Conservation (phyloP, 2,888 invertebrate species). For the Lissocephala sabroskyi region DNA sequence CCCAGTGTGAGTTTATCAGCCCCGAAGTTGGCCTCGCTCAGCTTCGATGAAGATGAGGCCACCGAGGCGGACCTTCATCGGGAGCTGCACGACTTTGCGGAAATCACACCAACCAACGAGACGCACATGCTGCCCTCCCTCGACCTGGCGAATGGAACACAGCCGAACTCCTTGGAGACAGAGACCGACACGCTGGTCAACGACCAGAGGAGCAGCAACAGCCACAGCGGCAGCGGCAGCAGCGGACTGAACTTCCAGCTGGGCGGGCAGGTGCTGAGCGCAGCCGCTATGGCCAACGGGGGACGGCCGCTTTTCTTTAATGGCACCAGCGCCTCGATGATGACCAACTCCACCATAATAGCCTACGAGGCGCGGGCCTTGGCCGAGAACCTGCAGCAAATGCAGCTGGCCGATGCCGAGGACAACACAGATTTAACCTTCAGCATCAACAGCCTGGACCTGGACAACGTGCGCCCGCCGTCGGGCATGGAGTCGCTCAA, state of each 20-base stretch:
- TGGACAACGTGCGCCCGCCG: constrained; percentile 84
- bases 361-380: constrained; percentile 84
- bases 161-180: constrained; percentile 60
- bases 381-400: constrained; percentile 73
- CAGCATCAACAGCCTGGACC: constrained; percentile 79
- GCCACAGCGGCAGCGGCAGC: constrained; percentile 8
- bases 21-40: constrained; percentile 80
- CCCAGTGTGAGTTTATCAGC: constrained; percentile 86
- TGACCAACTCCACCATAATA: constrained; percentile 81
- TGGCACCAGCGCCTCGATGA: constrained; percentile 72
- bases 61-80: constrained; percentile 36
- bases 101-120: constrained; percentile 68
- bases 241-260: constrained; percentile 61
- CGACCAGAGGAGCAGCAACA: constrained; percentile 15
- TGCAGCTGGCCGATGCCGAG: constrained; percentile 29
- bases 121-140: constrained; percentile 31
- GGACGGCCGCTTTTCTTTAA: constrained; percentile 70
- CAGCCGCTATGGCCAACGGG: constrained; percentile 29
- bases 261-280: constrained; percentile 67
- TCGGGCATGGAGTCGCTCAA: constrained; percentile 82
- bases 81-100: constrained; percentile 55
- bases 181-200: constrained; percentile 58
- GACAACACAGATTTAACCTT: constrained; percentile 73
- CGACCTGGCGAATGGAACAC: constrained; percentile 30
- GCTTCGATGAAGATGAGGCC: constrained; percentile 74